Conservation (phyloP, 37 sponge, comb jelly and placozoan genomes). For the Cladorhizidae sp. region DNA sequence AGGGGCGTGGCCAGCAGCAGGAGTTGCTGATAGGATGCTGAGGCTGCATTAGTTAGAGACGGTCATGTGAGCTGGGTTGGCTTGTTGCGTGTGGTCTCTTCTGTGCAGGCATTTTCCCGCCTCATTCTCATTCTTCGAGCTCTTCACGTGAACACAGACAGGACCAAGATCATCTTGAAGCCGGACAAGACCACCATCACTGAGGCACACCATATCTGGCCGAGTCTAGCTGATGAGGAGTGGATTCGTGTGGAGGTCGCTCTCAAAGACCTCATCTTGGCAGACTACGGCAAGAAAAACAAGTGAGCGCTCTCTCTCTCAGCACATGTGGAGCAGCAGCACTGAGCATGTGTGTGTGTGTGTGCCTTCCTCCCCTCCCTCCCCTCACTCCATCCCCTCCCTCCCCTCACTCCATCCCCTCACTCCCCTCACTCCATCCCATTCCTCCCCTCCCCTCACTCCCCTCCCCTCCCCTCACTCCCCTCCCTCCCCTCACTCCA, state of each 20-base stretch:
- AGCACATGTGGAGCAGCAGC: no score
- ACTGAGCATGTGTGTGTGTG: neutral
- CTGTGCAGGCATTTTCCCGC: slow-evolving; percentile 87
- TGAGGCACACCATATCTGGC: slow-evolving; percentile 99
- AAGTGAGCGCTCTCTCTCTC: slow-evolving; percentile 59
- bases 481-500: neutral
- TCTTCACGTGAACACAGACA: slow-evolving; percentile 96
- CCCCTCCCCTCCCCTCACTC: no score
- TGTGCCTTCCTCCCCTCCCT: neutral
- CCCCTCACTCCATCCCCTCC: slow-evolving; percentile 1
- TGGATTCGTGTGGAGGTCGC: slow-evolving; percentile 97
- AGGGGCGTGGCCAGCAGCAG: no score
- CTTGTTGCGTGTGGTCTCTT: neutral
- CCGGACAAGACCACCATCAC: slow-evolving; percentile 99
- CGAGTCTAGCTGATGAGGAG: slow-evolving; percentile 92
- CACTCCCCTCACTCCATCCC: no score
- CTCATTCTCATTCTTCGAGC: slow-evolving; percentile 98
- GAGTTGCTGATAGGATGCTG: no score
- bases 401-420: neutral
- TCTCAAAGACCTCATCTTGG: slow-evolving; percentile 97
- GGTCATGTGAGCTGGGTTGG: no score
- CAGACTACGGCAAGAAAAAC: slow-evolving; percentile 99
- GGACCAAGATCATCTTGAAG: slow-evolving; percentile 97
- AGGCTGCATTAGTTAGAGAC: no score
- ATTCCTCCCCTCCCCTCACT: neutral